Evolutionary conservation across 2,888 invertebrate genomes (phyloP).

Genomic region (Atethmia centrago): DNA sequence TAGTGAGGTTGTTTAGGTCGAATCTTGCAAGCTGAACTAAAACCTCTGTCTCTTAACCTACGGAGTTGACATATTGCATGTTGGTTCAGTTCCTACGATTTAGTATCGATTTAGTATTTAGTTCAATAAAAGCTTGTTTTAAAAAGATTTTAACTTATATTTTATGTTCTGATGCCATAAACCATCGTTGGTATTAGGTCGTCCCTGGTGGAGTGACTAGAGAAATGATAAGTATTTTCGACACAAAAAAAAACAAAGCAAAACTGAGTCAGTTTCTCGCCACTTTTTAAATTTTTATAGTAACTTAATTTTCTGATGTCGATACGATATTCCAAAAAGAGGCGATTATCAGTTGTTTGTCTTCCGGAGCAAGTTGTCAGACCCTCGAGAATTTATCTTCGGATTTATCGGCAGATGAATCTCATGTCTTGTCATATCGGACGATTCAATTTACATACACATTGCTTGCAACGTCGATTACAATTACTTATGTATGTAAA

Average conservation of each 20-base stretch:
- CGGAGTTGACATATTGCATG: neutral
- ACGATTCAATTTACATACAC: constrained; percentile 50
- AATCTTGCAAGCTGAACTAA: neutral
- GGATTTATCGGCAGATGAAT: constrained; percentile 43
- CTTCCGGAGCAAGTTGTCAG: constrained; percentile 28
- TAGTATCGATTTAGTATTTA: too few species aligned
- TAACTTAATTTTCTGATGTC: constrained; percentile 6
- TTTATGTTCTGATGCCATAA: too few species aligned
- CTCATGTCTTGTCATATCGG: constrained; percentile 22
- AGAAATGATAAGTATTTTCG: neutral
- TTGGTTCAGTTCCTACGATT: neutral
- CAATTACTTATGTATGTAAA: constrained; percentile 46
- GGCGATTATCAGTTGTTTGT: constrained; percentile 13
- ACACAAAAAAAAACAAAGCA: neutral
- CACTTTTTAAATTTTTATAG: too few species aligned
- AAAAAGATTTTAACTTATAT: too few species aligned
- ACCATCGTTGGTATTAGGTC: too few species aligned
- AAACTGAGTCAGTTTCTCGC: neutral
- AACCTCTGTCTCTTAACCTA: neutral
- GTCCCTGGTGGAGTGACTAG: too few species aligned
- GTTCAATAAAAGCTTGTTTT: too few species aligned
- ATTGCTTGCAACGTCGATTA: constrained; percentile 31
- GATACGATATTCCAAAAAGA: constrained; percentile 8
- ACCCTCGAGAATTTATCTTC: constrained; percentile 24
- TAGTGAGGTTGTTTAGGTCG: neutral